phyloP scores from a whole-genome alignment of 1,140 invertebrate genomes.

The Hormaphis cornu region DNA sequence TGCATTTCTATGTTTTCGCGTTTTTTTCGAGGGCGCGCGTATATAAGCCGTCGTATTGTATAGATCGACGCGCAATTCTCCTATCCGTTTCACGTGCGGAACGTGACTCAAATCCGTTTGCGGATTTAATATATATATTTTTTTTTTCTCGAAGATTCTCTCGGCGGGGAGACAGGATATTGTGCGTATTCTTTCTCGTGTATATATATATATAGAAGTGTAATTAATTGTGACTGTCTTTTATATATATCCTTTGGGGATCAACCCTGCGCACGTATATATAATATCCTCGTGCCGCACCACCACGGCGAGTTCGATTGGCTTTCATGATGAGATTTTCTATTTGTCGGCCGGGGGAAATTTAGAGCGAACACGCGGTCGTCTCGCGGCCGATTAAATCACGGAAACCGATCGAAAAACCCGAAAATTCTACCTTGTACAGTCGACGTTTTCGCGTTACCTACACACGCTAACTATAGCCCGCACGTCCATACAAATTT shows the following conservation, averaged over 20 bases:
- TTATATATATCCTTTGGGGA: constrained; percentile 10
- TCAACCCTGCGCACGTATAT: too few species aligned
- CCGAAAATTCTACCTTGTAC: neutral
- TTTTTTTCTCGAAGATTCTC: neutral
- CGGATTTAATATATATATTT: constrained; percentile 22
- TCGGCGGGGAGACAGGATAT: too few species aligned
- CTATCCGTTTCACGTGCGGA: neutral
- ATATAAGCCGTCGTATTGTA: neutral
- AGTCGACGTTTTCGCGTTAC: too few species aligned
- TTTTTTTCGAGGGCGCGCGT: neutral
- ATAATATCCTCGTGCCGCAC: neutral
- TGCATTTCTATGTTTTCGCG: too few species aligned
- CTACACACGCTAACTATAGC: too few species aligned
- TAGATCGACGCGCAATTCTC: constrained; percentile 31
- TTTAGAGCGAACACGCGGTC: neutral
- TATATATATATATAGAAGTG: neutral
- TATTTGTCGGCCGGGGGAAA: constrained; percentile 4
- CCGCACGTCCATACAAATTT: too few species aligned
- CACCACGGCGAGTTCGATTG: neutral
- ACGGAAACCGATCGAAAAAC: constrained; percentile 21
- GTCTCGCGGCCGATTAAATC: neutral
- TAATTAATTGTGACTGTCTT: constrained; percentile 19
- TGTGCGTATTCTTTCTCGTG: neutral
- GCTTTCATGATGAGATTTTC: constrained; percentile 22
- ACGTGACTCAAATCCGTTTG: constrained; percentile 29